phyloP scores from a whole-genome alignment of 2,113 vertebrate species.

The Neofelis nebulosa region DNA sequence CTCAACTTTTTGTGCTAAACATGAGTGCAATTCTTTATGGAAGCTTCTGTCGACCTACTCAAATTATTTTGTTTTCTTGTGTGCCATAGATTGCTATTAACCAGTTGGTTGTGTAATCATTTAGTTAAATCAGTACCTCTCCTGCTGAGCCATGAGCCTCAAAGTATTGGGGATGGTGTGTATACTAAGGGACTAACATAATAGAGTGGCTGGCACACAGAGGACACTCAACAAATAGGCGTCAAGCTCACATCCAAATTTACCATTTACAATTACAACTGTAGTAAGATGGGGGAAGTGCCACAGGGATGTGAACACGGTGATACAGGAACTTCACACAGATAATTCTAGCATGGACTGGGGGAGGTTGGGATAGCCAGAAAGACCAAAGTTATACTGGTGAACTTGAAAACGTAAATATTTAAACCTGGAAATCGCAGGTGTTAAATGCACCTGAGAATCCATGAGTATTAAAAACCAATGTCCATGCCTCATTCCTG shows the following conservation, averaged over 20 bases:
- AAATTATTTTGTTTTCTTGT: neutral
- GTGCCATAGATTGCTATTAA: neutral
- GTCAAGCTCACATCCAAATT: neutral
- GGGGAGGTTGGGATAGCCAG: neutral
- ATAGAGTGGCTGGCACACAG: neutral
- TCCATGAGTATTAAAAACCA: neutral
- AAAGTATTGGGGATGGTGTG: accelerated
- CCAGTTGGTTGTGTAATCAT: neutral
- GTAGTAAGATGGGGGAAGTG: neutral
- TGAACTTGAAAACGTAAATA: neutral
- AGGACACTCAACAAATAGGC: neutral
- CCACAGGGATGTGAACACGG: too few species aligned
- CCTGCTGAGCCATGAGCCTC: neutral
- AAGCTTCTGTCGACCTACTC: neutral
- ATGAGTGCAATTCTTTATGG: neutral
- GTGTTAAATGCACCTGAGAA: neutral
- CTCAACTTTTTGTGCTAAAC: neutral
- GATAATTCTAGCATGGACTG: neutral
- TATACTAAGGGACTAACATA: neutral
- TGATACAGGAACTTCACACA: neutral
- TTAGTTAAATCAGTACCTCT: neutral
- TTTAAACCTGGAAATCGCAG: neutral
- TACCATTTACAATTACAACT: neutral
- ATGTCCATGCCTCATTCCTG: accelerated
- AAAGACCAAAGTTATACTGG: neutral